These are phyloP conservation scores for Strigamia maritima DNA, from an alignment of 2,888 invertebrate species.

Conservation along the genomic window DNA sequence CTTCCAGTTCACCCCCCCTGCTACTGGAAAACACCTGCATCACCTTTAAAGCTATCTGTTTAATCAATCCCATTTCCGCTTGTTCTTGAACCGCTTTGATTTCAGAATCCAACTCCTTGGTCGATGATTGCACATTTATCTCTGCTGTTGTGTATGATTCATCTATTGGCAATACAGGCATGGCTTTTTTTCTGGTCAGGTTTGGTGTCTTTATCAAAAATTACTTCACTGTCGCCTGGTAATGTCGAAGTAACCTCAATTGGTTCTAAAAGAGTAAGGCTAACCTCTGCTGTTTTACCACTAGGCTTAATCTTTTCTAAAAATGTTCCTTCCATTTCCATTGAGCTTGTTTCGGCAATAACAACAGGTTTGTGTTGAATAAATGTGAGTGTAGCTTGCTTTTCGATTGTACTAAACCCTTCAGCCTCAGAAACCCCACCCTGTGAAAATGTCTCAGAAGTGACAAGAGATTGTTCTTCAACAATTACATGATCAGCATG, in stretches of 20 bases:
- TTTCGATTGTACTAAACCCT: constrained; percentile 18
- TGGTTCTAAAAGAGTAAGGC: constrained; percentile 42
- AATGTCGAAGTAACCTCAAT: constrained; percentile 43
- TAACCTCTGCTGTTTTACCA: constrained; percentile 41
- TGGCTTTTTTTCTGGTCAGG: constrained; percentile 32
- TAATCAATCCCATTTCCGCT: constrained; percentile 21
- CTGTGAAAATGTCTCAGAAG: constrained; percentile 38
- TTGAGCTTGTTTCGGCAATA: neutral
- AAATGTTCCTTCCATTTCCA: constrained; percentile 34
- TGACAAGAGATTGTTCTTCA: constrained; percentile 36
- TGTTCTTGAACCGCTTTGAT: neutral
- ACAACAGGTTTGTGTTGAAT: constrained; percentile 24
- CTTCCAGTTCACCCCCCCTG: constrained; percentile 37
- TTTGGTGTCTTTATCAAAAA: constrained; percentile 24
- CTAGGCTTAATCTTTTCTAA: constrained; percentile 35
- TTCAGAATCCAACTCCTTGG: neutral
- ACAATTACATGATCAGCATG: constrained; percentile 24
- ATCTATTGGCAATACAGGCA: neutral
- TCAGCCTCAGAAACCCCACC: neutral
- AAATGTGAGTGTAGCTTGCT: constrained; percentile 7
- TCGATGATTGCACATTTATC: constrained; percentile 12
- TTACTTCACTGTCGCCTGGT: constrained; percentile 37
- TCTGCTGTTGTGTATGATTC: constrained; percentile 31
- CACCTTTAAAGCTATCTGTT: constrained; percentile 41
- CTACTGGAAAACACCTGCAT: constrained; percentile 39